Evolutionary conservation across 1,140 invertebrate genomes (phyloP).

Genomic region (Daktulosphaira vitifoliae): DNA sequence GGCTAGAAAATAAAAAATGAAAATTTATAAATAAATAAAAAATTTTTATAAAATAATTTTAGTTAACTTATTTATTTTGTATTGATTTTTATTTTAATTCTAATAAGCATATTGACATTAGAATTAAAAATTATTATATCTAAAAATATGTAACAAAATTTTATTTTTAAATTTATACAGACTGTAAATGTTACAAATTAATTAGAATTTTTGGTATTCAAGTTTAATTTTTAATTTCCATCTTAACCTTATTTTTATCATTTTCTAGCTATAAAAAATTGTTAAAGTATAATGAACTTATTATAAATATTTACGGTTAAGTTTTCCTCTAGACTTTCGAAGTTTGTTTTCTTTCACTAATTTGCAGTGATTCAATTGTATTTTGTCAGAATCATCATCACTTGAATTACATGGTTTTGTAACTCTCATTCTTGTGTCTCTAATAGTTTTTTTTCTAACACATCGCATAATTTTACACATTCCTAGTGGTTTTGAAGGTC

Average conservation of each 20-base stretch:
- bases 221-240: too few relatives aligned
- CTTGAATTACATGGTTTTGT: constrained; percentile 27
- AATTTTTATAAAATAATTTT: too few relatives aligned
- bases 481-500: constrained; percentile 10
- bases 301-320: constrained; percentile 25
- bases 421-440: constrained; percentile 26
- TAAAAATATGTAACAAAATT: background rate
- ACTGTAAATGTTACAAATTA: too few relatives aligned
- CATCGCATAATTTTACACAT: constrained; percentile 23
- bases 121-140: too few relatives aligned
- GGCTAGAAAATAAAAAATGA: too few relatives aligned
- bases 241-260: too few relatives aligned
- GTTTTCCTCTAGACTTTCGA: constrained; percentile 18
- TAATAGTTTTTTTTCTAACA: constrained; percentile 29
- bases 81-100: background rate
- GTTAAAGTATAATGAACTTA: too few relatives aligned
- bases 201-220: too few relatives aligned
- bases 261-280: too few relatives aligned
- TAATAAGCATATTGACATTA: background rate
- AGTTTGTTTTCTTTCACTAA: constrained; percentile 9
- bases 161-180: too few relatives aligned
- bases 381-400: constrained; percentile 28
- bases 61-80: too few relatives aligned
- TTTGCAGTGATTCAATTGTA: constrained; percentile 22
- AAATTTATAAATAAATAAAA: too few relatives aligned